A percentile compares a stretch with the other conserved stretches of the same genome.
phyloP scores from a whole-genome alignment of 2,113 vertebrate genomes.

The Podocnemis expansa region DNA sequence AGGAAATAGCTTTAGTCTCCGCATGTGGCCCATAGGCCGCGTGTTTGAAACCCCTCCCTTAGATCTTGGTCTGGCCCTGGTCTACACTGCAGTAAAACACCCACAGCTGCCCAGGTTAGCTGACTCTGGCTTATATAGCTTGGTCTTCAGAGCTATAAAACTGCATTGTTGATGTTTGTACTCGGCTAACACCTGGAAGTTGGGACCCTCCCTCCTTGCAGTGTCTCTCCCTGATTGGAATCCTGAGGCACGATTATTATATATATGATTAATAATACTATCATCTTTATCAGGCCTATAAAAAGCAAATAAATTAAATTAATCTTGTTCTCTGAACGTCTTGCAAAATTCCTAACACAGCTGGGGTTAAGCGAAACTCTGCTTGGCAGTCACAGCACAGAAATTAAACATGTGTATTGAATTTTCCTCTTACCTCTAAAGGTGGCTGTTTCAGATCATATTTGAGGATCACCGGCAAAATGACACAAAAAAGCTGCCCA shows the following conservation, averaged over 20 bases:
- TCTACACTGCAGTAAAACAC: neutral
- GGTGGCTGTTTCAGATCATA: neutral
- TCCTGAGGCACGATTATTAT: neutral
- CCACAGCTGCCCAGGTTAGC: neutral
- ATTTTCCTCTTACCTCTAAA: neutral
- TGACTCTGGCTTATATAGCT: neutral
- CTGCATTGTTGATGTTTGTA: neutral
- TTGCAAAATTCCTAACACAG: neutral
- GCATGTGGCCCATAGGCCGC: too few relatives aligned
- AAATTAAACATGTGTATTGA: neutral
- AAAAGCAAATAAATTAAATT: neutral
- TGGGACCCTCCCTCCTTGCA: neutral
- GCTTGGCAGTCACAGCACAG: neutral
- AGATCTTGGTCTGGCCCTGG: too few relatives aligned
- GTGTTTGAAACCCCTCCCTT: too few relatives aligned
- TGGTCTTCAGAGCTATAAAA: neutral
- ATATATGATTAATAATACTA: neutral
- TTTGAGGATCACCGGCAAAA: neutral
- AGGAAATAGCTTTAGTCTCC: too few relatives aligned
- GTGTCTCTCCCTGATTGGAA: neutral
- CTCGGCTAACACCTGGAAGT: neutral
- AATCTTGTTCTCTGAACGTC: too few relatives aligned
- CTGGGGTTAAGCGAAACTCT: neutral
- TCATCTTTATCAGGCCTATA: neutral
- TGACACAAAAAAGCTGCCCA: neutral